Evolutionary conservation across 2,113 vertebrate species (phyloP), one percentile per base, ranked within the genome.

Genomic region (Podocnemis expansa): DNA sequence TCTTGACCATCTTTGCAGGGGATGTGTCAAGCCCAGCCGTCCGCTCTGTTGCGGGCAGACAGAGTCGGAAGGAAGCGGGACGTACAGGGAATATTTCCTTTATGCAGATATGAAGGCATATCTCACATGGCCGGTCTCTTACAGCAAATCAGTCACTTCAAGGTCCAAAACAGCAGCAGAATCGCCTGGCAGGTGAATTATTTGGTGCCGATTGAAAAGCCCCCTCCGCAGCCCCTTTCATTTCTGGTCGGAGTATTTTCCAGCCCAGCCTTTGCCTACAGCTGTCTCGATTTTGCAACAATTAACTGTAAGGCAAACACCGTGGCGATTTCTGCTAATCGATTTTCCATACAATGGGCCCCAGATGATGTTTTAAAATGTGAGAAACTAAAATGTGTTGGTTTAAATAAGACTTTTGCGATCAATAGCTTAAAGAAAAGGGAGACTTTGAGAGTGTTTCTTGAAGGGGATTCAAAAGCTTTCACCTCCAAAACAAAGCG

Each of bases 351-450:
- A 97, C 96, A 97, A 97, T 96, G 96, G 96, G 96, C 97, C 97
- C 96, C 97, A 97, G 97, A 97, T 97, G 96, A 97, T 97, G 97
- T 94, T 97, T 97, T 97, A 97, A 97, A 97, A 97, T 97, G 97
- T 96, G 97, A 97, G 97, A 97, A 97, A 97, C 96, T 96, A 95
- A 97, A 97, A 97, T 97, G 97, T 96, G 96, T 97, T 97, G 95
- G 96, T 97, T 97, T 97, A 97, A 97, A 97, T 97, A 97, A 97
- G 96, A 97, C 97, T 97, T 97, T 94, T 82, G 70, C 95, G 96
- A 97, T 97, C 97, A 92, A 97, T 97, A 96, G 89, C 95, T n/a
- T 94, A 91, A 93, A 91, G 38, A 93, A 97, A 96, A 95, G 85
- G 85, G 94, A 85, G 93, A 96, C 96, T 97, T 97, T 96, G 96